Evolutionary conservation across 2,113 vertebrate genomes (phyloP).

Genomic region (Calidris pygmaea): DNA sequence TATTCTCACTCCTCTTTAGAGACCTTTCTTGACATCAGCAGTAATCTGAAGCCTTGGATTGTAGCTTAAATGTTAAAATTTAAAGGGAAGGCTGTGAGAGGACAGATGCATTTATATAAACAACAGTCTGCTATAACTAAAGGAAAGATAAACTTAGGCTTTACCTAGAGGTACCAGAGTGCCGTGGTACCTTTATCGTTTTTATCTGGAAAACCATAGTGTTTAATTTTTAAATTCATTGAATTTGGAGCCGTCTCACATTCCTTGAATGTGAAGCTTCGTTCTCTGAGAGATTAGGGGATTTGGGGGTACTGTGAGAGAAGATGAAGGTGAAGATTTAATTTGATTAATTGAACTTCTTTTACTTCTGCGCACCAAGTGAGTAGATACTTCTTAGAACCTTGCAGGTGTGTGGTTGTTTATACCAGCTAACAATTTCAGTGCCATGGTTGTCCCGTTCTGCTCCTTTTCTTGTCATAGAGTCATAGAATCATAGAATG

Average conservation of each 20-base stretch:
- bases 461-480: not conserved
- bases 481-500: too few species aligned
- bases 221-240: not conserved
- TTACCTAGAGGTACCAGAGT: not conserved
- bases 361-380: accelerated
- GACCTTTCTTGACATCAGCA: not conserved
- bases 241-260: not conserved
- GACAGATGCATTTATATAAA: not conserved
- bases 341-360: not conserved
- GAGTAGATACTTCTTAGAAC: not conserved
- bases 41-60: not conserved
- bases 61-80: not conserved
- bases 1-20: not conserved
- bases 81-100: not conserved
- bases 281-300: not conserved
- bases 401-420: not conserved
- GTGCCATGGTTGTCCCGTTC: not conserved
- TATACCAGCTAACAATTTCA: not conserved
- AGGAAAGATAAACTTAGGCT: not conserved
- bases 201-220: not conserved
- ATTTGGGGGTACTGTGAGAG: not conserved
- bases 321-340: not conserved
- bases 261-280: not conserved
- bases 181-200: not conserved
- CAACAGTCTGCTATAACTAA: not conserved